A percentile compares a stretch with the other conserved stretches of the same genome.
phyloP scores from a whole-genome alignment of 2,888 invertebrate species.

The Watsonalla binaria region DNA sequence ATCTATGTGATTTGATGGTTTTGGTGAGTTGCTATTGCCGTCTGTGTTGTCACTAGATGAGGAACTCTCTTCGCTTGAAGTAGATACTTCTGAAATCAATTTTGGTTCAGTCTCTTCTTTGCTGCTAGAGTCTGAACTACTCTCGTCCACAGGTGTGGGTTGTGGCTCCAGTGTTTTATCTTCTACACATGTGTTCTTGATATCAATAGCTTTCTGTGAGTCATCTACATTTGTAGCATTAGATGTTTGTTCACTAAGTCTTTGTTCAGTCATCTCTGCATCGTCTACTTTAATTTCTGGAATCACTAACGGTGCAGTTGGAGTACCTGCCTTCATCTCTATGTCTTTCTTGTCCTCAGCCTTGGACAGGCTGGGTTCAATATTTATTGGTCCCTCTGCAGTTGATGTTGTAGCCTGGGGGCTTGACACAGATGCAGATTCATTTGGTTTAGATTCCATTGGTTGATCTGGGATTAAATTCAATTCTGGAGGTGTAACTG shows the following conservation, averaged over 20 bases:
- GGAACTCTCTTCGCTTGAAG: conserved; percentile 69
- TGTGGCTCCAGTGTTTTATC: conserved; percentile 31
- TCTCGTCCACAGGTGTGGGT: conserved; percentile 46
- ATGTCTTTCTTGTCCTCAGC: conserved; percentile 35
- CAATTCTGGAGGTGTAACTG: conserved; percentile 52
- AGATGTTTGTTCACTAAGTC: conserved; percentile 45
- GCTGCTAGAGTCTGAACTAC: conserved; percentile 52
- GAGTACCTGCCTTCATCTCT: conserved; percentile 45
- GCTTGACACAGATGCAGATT: conserved; percentile 16
- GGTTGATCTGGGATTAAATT: conserved; percentile 41
- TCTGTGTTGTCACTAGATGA: conserved; percentile 71
- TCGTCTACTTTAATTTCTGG: conserved; percentile 69
- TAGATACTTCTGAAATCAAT: conserved; percentile 54
- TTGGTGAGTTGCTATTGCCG: conserved; percentile 68
- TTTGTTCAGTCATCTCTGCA: conserved; percentile 65
- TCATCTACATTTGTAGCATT: conserved; percentile 23
- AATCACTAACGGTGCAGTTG: conserved; percentile 38
- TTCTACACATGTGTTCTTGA: conserved; percentile 26
- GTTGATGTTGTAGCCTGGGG: conserved; percentile 23
- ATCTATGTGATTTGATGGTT: conserved; percentile 48
- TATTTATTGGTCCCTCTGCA: conserved; percentile 25
- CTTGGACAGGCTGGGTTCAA: conserved; percentile 19
- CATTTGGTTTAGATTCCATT: conserved; percentile 23
- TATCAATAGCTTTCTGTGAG: conserved; percentile 18
- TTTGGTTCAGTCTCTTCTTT: conserved; percentile 60